Base-by-base conservation (phyloP, 2,113 vertebrate species). In the Mormyrus lacerda region DNA sequence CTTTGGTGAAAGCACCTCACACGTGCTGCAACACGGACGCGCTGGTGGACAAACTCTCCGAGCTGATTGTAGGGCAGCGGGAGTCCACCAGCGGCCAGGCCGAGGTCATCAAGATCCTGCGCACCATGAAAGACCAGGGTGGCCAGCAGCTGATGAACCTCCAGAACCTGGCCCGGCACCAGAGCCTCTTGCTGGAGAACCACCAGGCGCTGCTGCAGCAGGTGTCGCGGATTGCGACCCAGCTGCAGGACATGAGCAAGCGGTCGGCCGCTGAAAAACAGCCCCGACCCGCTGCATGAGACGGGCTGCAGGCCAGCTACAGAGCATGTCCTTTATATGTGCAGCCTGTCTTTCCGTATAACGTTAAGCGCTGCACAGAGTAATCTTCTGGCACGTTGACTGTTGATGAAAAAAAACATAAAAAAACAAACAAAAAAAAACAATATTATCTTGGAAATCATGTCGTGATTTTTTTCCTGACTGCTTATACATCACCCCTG, bases 151-250 rank as follows among this genome's bases (percentile, higher is more conserved):
- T 95, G 58, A 85, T 35, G 44, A 88, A 95, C 3, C 90, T 95
- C 31, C 92, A 94, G 91, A 95, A 91, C 8, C 17, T 94, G 91
- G 94, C 94, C 42, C 92, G 93, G 3, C 94, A 95, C n/a, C 95
- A 95, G 93, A 94, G 92, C 69, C 93, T 96, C 3, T 91, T 95
- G 31, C 93, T 96, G n/a, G 95, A 96, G 90, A 96, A 95, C 90
- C 93, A 95, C 44, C 95, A 95, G 91, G 95, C 93, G 4, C 79
- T 93, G 39, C 90, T 93, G 42, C 90, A 91, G 61, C 93, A 93
- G 87, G 90, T 90, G 8, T 92, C 91, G 3, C 88, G 89, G 39
- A 90, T 92, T 4, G 24, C 82, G n/a, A 76, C 88, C 48, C 13
- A 73, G 35, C 39, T 93, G 42, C 91, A 92, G 65, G 92, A 92